phyloP scores from a whole-genome alignment of 2,888 invertebrate species.

The Trichogramma dendrolimi region DNA sequence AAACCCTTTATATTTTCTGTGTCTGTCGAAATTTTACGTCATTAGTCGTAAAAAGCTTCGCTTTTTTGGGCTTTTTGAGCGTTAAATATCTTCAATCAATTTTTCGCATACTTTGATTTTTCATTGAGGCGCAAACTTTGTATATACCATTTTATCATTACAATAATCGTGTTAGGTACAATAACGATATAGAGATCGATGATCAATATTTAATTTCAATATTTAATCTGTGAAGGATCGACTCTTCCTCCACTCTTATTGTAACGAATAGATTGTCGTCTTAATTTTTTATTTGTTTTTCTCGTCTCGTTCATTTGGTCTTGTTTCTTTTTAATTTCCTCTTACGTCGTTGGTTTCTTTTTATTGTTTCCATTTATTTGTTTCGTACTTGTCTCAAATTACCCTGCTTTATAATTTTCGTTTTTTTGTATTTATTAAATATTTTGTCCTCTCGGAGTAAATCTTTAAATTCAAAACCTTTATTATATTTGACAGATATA shows the following conservation, averaged over 20 bases:
- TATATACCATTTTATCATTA: conserved; percentile 36
- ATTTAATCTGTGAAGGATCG: neutral
- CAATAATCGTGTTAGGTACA: conserved; percentile 38
- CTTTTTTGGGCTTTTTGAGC: conserved; percentile 24
- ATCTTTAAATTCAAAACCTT: too few relatives aligned
- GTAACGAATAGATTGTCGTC: neutral
- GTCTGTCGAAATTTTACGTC: conserved; percentile 28
- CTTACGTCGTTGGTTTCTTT: too few relatives aligned
- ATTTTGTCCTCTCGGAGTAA: too few relatives aligned
- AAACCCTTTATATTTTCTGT: conserved; percentile 9
- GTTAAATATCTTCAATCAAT: conserved; percentile 13
- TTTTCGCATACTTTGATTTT: conserved; percentile 3
- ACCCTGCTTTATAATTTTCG: too few relatives aligned
- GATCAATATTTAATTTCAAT: neutral
- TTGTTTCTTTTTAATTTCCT: too few relatives aligned
- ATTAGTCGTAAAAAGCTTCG: neutral
- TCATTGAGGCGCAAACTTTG: conserved; percentile 39
- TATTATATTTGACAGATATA: too few relatives aligned
- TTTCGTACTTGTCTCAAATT: too few relatives aligned
- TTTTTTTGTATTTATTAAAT: too few relatives aligned
- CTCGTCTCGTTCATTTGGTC: neutral
- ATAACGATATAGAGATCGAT: neutral
- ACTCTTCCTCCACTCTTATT: neutral
- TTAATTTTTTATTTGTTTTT: neutral
- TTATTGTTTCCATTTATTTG: too few relatives aligned